These are phyloP conservation scores for Lepus europaeus DNA, from an alignment of 2,113 vertebrate species.

Conservation along the genomic window DNA sequence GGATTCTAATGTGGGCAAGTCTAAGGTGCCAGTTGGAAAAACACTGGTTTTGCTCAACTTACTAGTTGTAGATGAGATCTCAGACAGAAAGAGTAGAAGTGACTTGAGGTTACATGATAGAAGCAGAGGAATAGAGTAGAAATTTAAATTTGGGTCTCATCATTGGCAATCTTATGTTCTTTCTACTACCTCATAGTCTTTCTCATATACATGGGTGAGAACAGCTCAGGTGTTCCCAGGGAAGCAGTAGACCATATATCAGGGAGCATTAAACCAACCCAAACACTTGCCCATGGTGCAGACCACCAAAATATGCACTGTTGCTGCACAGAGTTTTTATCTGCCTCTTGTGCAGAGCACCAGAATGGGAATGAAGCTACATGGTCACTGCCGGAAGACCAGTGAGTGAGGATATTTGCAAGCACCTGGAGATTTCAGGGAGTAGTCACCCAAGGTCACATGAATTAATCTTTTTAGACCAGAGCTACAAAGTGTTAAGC, in stretches of 20 bases:
- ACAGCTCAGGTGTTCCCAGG: not conserved
- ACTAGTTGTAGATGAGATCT: not conserved
- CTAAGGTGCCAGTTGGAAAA: not conserved
- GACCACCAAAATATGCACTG: not conserved
- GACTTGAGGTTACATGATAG: not conserved
- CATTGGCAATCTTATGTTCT: not conserved
- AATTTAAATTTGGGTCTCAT: not conserved
- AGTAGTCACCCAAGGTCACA: not conserved
- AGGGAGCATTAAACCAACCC: not conserved
- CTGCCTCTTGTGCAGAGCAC: not conserved
- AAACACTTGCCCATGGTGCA: not conserved
- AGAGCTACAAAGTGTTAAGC: slow-evolving; percentile 30
- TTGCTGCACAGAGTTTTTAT: not conserved
- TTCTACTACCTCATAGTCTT: not conserved
- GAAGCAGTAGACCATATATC: too few species aligned
- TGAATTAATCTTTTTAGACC: slow-evolving; percentile 41
- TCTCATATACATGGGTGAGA: not conserved
- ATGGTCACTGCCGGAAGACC: not conserved
- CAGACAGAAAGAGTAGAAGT: not conserved
- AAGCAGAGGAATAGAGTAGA: not conserved
- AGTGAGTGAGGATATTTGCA: not conserved
- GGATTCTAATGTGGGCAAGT: not conserved
- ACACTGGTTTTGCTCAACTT: not conserved
- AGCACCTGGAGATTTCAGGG: slow-evolving; percentile 34
- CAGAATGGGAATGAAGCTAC: not conserved